phyloP scores from a whole-genome alignment of 1,140 invertebrate species.

The Orchesella cincta region DNA sequence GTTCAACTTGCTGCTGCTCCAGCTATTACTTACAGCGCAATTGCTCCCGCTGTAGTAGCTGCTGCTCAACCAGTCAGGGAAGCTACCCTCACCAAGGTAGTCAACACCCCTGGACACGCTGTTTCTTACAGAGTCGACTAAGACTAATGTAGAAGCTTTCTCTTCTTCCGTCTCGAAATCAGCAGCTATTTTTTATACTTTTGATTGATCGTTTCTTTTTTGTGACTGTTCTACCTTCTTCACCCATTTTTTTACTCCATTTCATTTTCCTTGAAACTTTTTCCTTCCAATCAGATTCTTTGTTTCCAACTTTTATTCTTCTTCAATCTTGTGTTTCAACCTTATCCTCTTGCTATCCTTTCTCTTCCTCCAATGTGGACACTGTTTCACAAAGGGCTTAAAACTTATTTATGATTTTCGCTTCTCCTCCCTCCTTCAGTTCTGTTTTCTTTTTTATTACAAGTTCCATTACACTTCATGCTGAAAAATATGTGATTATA shows the following conservation, averaged over 20 bases:
- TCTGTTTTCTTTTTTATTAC: background rate
- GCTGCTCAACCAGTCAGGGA: constrained; percentile 34
- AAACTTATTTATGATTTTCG: background rate
- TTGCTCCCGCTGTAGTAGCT: constrained; percentile 19
- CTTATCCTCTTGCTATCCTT: background rate
- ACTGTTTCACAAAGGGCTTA: too few species aligned
- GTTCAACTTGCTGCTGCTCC: background rate
- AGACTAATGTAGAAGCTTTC: background rate
- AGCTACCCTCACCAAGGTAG: constrained; percentile 54
- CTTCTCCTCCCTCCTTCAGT: background rate
- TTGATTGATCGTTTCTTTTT: background rate
- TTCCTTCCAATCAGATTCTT: background rate
- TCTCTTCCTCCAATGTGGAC: background rate
- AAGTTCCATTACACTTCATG: too few species aligned
- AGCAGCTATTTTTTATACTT: constrained; percentile 9
- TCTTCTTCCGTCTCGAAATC: background rate
- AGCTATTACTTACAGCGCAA: constrained; percentile 16
- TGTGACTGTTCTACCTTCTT: too few species aligned
- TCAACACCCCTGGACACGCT: constrained; percentile 57
- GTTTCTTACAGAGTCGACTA: constrained; percentile 57
- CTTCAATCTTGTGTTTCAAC: background rate
- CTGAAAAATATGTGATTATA: too few species aligned
- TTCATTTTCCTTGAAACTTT: background rate
- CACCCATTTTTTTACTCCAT: constrained; percentile 9
- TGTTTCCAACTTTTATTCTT: background rate